phyloP scores from a whole-genome alignment of 2,797 vertebrate species.

The Nyctalus aviator region DNA sequence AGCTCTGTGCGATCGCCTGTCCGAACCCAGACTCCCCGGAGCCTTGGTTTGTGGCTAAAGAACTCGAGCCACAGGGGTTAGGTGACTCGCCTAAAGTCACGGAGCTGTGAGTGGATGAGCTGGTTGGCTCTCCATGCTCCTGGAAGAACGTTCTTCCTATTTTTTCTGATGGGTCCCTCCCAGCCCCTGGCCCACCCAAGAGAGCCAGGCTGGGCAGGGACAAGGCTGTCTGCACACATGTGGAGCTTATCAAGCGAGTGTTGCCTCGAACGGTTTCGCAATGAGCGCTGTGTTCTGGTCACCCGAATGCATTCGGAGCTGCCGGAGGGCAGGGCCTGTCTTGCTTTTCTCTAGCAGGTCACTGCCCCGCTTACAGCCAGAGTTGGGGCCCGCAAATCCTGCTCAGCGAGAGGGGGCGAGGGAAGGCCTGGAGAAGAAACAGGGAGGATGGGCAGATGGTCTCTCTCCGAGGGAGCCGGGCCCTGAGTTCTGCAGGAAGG shows the following conservation, averaged over 20 bases:
- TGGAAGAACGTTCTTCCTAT: not conserved
- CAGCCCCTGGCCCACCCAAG: slow-evolving; percentile 68
- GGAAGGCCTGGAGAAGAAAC: not conserved
- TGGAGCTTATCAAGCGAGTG: slow-evolving; percentile 73
- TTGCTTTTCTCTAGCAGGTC: not conserved
- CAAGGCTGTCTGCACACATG: slow-evolving; percentile 46
- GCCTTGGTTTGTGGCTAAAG: not conserved
- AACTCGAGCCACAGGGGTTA: not conserved
- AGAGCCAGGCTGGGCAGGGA: slow-evolving; percentile 8
- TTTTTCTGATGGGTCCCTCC: slow-evolving; percentile 41
- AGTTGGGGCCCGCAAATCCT: not conserved
- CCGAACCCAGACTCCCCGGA: not conserved
- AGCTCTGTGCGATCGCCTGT: not conserved
- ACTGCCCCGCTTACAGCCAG: not conserved
- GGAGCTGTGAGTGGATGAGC: not conserved
- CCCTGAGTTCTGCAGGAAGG: not conserved
- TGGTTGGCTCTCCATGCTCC: not conserved
- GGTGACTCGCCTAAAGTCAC: not conserved
- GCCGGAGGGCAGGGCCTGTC: not conserved
- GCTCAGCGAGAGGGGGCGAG: not conserved
- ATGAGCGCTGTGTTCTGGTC: slow-evolving; percentile 44
- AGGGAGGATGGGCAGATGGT: not conserved
- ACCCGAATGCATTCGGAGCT: not conserved
- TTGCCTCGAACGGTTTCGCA: slow-evolving; percentile 57
- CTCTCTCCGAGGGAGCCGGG: not conserved